Percentiles rank a stretch among this genome's conserved stretches.
Evolutionary conservation across 2,888 invertebrate genomes (phyloP).

Genomic region (Vesta saturnalis): DNA sequence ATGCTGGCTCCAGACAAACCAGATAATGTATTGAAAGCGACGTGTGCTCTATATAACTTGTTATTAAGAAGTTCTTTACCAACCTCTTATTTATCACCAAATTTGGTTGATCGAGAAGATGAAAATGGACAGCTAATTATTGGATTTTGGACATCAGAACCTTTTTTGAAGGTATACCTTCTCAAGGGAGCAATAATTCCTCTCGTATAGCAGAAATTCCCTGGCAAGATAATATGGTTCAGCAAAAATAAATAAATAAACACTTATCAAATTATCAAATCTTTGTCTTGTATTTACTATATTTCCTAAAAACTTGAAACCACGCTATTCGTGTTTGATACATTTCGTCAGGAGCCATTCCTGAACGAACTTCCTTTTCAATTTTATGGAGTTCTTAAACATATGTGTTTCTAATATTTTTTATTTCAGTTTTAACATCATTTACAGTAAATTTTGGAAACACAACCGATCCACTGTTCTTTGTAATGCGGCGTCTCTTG

Average conservation of each 20-base stretch:
- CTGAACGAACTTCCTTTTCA: neutral
- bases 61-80: neutral
- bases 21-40: neutral
- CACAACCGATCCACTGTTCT: neutral
- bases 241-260: too few relatives aligned
- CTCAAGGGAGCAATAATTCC: neutral
- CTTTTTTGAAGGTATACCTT: neutral
- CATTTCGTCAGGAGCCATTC: neutral
- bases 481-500: conserved; percentile 1
- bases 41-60: neutral
- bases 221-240: too few relatives aligned
- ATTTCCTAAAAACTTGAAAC: neutral
- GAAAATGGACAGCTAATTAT: neutral
- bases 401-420: neutral
- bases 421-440: neutral
- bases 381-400: neutral
- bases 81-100: neutral
- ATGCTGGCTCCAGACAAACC: neutral
- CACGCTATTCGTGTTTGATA: neutral
- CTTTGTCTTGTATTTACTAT: neutral
- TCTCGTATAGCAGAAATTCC: neutral
- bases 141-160: neutral
- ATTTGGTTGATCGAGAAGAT: neutral
- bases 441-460: neutral
- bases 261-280: too few relatives aligned